phyloP scores from a whole-genome alignment of 2,113 vertebrate species.

The Neotoma lepida region DNA sequence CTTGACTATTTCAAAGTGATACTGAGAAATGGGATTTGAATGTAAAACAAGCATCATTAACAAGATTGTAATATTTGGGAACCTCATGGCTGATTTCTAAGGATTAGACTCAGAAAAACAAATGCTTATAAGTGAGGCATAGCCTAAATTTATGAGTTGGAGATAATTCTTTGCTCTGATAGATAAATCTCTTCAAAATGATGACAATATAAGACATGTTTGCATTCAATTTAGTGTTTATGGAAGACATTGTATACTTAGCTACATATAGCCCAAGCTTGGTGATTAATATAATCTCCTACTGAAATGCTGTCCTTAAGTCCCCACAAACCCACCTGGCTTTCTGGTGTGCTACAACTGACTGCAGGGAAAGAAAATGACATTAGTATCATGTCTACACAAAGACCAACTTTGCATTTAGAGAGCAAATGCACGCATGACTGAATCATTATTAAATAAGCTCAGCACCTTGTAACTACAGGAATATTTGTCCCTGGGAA shows the following conservation, averaged over 20 bases:
- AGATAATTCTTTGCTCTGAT: slow-evolving; percentile 64
- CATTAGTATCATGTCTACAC: slow-evolving; percentile 34
- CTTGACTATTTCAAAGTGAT: slow-evolving; percentile 44
- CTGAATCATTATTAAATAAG: slow-evolving; percentile 32
- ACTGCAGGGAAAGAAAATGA: slow-evolving; percentile 35
- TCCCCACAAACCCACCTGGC: slow-evolving; percentile 46
- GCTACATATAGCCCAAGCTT: not conserved
- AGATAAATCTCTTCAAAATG: slow-evolving; percentile 31
- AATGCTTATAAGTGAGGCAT: slow-evolving; percentile 72
- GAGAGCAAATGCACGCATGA: not conserved
- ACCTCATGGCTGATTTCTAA: slow-evolving; percentile 53
- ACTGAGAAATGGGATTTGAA: slow-evolving; percentile 69
- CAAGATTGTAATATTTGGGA: slow-evolving; percentile 44
- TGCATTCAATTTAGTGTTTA: slow-evolving; percentile 51
- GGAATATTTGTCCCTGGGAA: not conserved
- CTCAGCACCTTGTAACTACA: not conserved
- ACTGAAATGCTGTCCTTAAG: slow-evolving; percentile 21
- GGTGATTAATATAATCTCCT: slow-evolving; percentile 48
- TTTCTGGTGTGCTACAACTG: slow-evolving; percentile 37
- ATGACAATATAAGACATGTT: slow-evolving; percentile 59
- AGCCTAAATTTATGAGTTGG: not conserved
- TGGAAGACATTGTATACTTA: slow-evolving; percentile 48
- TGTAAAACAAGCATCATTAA: slow-evolving; percentile 64
- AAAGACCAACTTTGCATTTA: slow-evolving; percentile 60
- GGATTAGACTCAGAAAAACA: slow-evolving; percentile 65